Evolutionary conservation across 2,888 invertebrate species (phyloP).

Genomic region (Tetragonula carbonaria): DNA sequence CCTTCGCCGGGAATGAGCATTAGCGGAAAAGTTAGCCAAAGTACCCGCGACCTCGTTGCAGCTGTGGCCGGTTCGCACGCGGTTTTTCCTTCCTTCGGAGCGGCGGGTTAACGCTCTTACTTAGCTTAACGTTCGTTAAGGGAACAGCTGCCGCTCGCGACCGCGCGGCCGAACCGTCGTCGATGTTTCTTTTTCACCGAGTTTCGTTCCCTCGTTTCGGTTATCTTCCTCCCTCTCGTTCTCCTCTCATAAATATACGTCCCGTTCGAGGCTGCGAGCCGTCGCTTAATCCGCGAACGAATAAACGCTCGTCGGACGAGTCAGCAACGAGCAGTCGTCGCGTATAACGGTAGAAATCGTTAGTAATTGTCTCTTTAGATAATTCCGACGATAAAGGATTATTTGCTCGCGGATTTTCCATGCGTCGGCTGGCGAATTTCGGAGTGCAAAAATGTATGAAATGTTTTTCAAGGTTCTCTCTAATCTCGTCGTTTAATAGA

Average conservation of each 20-base stretch:
- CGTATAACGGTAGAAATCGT: background rate
- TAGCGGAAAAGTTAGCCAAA: conserved; percentile 72
- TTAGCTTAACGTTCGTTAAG: conserved; percentile 72
- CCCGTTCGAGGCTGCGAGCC: background rate
- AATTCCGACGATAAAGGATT: too few species aligned
- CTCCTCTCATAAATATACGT: conserved; percentile 31
- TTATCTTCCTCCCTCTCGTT: background rate
- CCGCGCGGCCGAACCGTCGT: conserved; percentile 64
- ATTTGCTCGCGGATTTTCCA: too few species aligned
- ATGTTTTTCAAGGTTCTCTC: too few species aligned
- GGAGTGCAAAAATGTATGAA: too few species aligned
- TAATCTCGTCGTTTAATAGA: too few species aligned
- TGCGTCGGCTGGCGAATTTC: too few species aligned
- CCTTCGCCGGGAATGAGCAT: conserved; percentile 62
- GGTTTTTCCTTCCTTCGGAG: conserved; percentile 73
- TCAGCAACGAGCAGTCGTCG: background rate
- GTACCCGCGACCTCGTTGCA: conserved; percentile 69
- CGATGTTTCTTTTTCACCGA: conserved; percentile 64
- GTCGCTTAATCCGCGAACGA: conserved; percentile 31
- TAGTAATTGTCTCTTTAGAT: background rate
- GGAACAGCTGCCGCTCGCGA: conserved; percentile 70
- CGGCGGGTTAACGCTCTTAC: conserved; percentile 76
- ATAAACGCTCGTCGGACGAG: conserved; percentile 5
- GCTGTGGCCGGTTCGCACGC: conserved; percentile 72
- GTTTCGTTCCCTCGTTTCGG: conserved; percentile 16